phyloP scores from a whole-genome alignment of 2,888 invertebrate species.

The Leptopilina syphax region DNA sequence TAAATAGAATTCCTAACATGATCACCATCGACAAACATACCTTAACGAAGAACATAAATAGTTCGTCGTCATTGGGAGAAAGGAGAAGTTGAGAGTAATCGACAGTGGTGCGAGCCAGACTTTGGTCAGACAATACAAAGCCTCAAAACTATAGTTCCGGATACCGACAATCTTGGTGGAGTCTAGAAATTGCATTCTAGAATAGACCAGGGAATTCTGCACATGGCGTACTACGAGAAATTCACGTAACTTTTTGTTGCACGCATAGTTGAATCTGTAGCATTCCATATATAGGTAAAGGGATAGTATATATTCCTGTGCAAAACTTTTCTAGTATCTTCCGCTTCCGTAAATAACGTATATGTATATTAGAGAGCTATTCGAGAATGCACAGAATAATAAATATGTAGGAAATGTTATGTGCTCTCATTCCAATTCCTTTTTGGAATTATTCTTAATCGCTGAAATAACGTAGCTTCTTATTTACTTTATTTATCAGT shows the following conservation, averaged over 20 bases:
- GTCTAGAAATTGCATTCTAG: neutral
- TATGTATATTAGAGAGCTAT: neutral
- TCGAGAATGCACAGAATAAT: no score
- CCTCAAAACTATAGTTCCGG: neutral
- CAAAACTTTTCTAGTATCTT: neutral
- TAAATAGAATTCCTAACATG: no score
- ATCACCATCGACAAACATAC: neutral
- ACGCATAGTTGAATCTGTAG: conserved; percentile 10
- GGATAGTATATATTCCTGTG: neutral
- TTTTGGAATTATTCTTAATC: no score
- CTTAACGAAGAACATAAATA: neutral
- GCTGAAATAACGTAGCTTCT: no score
- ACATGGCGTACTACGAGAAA: neutral
- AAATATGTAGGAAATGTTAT: no score
- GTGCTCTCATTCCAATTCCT: no score
- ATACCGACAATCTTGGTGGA: conserved; percentile 6
- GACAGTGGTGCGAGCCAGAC: neutral
- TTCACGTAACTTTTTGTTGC: conserved; percentile 10
- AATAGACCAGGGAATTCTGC: conserved; percentile 22
- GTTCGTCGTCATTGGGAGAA: neutral
- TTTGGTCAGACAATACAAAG: conserved; percentile 12
- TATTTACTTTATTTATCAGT: no score
- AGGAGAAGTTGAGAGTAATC: neutral
- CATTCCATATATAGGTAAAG: neutral
- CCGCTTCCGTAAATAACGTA: neutral